phyloP scores from a whole-genome alignment of 2,797 vertebrate species.

The Spinibarbus caldwelli region DNA sequence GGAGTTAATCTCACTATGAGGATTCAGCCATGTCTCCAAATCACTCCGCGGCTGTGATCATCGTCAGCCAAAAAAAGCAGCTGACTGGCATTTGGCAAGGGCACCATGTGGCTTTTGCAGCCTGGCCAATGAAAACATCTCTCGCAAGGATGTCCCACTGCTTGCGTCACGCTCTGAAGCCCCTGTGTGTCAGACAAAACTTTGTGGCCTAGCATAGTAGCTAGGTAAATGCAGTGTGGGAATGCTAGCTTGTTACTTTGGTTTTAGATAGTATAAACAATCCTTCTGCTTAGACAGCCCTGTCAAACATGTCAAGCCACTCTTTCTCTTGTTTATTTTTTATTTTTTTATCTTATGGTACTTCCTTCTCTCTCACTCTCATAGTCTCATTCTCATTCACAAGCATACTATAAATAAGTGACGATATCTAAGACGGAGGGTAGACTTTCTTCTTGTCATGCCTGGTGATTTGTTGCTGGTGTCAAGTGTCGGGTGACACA shows the following conservation, averaged over 20 bases:
- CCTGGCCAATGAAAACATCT: constrained; percentile 39
- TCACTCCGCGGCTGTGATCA: background rate
- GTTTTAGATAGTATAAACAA: constrained; percentile 22
- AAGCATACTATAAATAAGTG: constrained; percentile 24
- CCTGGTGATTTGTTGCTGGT: background rate
- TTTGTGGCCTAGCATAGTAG: constrained; percentile 16
- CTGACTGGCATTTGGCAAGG: constrained; percentile 45
- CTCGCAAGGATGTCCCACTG: constrained; percentile 19
- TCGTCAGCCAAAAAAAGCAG: constrained; percentile 41
- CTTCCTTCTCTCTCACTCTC: background rate
- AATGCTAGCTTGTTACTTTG: constrained; percentile 24
- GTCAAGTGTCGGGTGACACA: background rate
- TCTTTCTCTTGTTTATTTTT: background rate
- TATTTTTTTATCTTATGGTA: background rate
- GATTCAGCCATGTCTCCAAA: background rate
- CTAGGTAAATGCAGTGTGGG: constrained; percentile 26
- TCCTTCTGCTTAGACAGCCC: constrained; percentile 4
- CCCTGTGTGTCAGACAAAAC: constrained; percentile 19
- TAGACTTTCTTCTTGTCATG: background rate
- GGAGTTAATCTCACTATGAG: constrained; percentile 7
- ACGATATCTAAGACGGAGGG: background rate
- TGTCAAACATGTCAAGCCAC: background rate
- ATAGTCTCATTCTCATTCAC: background rate
- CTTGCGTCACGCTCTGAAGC: constrained; percentile 13
- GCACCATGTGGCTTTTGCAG: constrained; percentile 14